Conservation (phyloP, 2,888 invertebrate genomes). For the Tipula lateralis region DNA sequence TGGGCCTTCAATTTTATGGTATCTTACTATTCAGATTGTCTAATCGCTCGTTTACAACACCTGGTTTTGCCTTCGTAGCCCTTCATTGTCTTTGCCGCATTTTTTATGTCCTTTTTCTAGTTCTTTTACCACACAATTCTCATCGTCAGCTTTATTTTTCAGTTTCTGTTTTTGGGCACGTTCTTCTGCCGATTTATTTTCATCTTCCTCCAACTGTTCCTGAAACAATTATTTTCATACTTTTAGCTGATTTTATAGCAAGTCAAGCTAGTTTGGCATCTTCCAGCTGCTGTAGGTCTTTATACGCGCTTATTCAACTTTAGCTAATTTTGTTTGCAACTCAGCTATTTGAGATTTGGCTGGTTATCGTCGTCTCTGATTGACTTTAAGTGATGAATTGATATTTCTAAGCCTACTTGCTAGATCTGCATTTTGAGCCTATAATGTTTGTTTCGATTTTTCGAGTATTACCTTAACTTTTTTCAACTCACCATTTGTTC, state of each 20-base stretch:
- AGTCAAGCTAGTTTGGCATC: conserved; percentile 86
- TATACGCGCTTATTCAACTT: conserved; percentile 59
- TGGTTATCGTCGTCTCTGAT: conserved; percentile 91
- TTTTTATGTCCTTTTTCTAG: conserved; percentile 94
- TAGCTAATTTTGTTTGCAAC: conserved; percentile 58
- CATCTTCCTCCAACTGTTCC: conserved; percentile 95
- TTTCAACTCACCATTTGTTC: conserved; percentile 90
- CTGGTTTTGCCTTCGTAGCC: conserved; percentile 79
- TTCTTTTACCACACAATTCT: conserved; percentile 81
- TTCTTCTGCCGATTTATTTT: conserved; percentile 57
- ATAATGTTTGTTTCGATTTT: conserved; percentile 80
- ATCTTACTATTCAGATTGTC: conserved; percentile 97
- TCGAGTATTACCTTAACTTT: conserved; percentile 83
- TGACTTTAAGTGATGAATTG: conserved; percentile 80
- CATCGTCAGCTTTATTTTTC: conserved; percentile 94
- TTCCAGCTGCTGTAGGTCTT: conserved; percentile 79
- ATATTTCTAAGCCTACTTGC: conserved; percentile 87
- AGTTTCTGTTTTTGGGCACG: conserved; percentile 70
- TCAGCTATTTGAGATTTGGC: conserved; percentile 86
- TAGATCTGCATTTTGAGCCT: conserved; percentile 92
- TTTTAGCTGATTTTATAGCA: conserved; percentile 77
- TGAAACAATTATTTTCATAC: conserved; percentile 76
- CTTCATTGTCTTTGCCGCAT: conserved; percentile 80
- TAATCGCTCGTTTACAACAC: conserved; percentile 85
- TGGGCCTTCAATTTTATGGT: conserved; percentile 89